phyloP scores from a whole-genome alignment of 2,113 vertebrate species.

The Chauna torquata region DNA sequence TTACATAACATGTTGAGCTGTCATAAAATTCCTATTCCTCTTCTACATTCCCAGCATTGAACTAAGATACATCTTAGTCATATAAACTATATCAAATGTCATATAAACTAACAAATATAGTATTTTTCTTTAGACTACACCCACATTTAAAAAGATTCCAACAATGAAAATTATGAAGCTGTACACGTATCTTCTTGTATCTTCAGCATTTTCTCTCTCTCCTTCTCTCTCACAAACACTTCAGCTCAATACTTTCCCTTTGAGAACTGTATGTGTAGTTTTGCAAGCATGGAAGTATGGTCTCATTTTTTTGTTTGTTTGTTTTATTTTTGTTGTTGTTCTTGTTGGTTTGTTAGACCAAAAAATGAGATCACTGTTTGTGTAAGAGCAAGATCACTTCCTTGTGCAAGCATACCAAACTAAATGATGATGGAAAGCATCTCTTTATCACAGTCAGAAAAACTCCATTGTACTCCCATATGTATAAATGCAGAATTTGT shows the following conservation, averaged over 20 bases:
- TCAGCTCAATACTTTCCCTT: neutral
- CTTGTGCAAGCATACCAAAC: neutral
- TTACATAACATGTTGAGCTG: neutral
- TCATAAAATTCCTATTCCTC: neutral
- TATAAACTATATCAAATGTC: neutral
- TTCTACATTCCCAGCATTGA: neutral
- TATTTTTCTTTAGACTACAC: neutral
- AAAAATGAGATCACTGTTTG: neutral
- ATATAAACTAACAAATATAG: neutral
- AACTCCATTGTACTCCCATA: neutral
- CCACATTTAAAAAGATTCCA: neutral
- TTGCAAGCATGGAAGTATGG: too few species aligned
- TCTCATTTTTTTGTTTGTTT: neutral
- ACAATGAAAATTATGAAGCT: neutral
- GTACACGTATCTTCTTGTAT: neutral
- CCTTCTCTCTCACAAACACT: rapidly evolving
- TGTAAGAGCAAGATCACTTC: neutral
- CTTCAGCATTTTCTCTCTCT: neutral
- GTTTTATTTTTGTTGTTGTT: too few species aligned
- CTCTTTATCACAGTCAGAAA: neutral
- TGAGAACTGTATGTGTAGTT: neutral
- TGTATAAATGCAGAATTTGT: too few species aligned
- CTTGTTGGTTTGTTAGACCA: too few species aligned
- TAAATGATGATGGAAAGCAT: neutral
- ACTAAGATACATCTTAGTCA: neutral